These are phyloP conservation scores for Liodrosophila aerea DNA, from an alignment of 2,888 invertebrate genomes.

Conservation along the genomic window DNA sequence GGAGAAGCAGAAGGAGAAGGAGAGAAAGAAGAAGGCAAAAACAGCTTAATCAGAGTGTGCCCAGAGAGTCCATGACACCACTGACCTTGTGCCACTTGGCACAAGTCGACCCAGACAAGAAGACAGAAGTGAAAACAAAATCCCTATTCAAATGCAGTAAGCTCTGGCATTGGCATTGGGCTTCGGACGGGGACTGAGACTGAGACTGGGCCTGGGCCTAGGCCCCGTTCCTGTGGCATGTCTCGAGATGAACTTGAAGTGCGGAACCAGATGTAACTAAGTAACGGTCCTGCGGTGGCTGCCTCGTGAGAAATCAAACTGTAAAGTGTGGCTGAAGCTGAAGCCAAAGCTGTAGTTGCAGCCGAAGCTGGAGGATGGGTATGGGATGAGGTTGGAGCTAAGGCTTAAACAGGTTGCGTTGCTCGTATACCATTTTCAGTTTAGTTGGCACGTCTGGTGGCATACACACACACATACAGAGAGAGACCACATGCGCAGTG, in stretches of 20 bases:
- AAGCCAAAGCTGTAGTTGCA: slow-evolving; percentile 3
- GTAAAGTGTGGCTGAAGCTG: slow-evolving; percentile 62
- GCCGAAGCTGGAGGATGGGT: slow-evolving; percentile 15
- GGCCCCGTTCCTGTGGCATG: slow-evolving; percentile 43
- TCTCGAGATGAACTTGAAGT: slow-evolving; percentile 69
- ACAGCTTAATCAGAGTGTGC: slow-evolving; percentile 48
- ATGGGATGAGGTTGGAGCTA: slow-evolving; percentile 25
- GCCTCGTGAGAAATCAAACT: slow-evolving; percentile 76
- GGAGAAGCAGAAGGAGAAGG: not conserved
- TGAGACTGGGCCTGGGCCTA: slow-evolving; percentile 1
- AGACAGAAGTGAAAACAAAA: slow-evolving; percentile 69
- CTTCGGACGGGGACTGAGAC: slow-evolving; percentile 22
- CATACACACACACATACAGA: slow-evolving; percentile 7
- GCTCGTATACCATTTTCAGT: slow-evolving; percentile 74
- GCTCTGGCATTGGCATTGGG: slow-evolving; percentile 33
- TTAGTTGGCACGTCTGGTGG: slow-evolving; percentile 60
- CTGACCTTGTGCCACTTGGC: slow-evolving; percentile 72
- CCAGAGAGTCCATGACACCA: slow-evolving; percentile 47
- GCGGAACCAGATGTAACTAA: slow-evolving; percentile 75
- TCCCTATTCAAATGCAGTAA: slow-evolving; percentile 66
- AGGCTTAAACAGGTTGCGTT: slow-evolving; percentile 70
- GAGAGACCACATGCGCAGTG: not conserved
- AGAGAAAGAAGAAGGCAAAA: not conserved
- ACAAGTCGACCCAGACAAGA: slow-evolving; percentile 50
- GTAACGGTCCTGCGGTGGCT: slow-evolving; percentile 72